phyloP scores from a whole-genome alignment of 2,888 invertebrate species.

The Eueremaeus valkanovi region DNA sequence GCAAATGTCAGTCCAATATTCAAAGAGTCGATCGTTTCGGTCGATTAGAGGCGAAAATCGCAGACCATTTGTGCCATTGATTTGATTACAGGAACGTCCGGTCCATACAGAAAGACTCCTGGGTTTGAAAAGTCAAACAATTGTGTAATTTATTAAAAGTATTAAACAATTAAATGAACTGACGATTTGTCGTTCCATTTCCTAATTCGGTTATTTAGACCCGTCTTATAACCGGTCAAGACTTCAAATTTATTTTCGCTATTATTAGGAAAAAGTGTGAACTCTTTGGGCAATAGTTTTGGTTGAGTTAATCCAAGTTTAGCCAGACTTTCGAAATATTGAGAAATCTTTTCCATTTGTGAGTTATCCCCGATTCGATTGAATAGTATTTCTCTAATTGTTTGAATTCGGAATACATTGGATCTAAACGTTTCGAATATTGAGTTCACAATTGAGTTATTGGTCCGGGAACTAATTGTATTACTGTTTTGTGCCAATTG shows the following conservation, averaged over 20 bases:
- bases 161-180: neutral
- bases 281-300: neutral
- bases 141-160: neutral
- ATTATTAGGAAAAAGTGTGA: constrained; percentile 33
- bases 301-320: neutral
- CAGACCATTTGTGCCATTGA: constrained; percentile 50
- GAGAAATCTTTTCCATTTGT: neutral
- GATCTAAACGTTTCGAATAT: constrained; percentile 8
- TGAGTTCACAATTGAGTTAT: neutral
- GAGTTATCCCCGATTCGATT: no score
- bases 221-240: constrained; percentile 30
- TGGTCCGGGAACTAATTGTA: neutral
- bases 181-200: constrained; percentile 41
- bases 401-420: neutral
- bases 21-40: constrained; percentile 45
- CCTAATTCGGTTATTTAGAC: constrained; percentile 25
- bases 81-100: constrained; percentile 47
- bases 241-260: constrained; percentile 23
- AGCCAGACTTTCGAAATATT: neutral
- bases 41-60: constrained; percentile 48
- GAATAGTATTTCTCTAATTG: constrained; percentile 10
- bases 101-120: constrained; percentile 47
- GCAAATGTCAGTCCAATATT: constrained; percentile 50
- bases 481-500: neutral
- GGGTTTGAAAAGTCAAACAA: neutral